These are phyloP conservation scores for Bombus difficillimus DNA, from an alignment of 1,140 invertebrate genomes.

Conservation along the genomic window DNA sequence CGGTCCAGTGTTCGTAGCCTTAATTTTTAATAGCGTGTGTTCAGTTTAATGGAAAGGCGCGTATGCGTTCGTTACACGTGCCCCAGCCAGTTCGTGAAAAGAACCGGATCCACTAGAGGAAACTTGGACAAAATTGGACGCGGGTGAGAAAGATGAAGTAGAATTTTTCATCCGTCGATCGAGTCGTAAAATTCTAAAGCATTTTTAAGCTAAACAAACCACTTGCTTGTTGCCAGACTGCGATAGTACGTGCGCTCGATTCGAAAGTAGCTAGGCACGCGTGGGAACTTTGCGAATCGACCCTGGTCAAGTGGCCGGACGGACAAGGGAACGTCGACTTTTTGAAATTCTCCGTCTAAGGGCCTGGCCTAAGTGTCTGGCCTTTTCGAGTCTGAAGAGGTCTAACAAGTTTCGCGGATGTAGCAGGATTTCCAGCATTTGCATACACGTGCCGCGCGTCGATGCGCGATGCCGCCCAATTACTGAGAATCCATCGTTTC, in stretches of 20 bases:
- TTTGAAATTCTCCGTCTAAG: background rate
- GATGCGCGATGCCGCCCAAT: background rate
- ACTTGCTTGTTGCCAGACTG: no score
- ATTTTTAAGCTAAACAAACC: no score
- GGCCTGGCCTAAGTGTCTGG: no score
- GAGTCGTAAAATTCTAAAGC: background rate
- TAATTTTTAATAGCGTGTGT: slow-evolving; percentile 28
- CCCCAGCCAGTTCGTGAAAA: slow-evolving; percentile 1
- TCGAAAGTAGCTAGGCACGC: background rate
- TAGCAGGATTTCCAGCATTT: background rate
- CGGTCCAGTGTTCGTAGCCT: background rate
- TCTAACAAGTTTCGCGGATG: background rate
- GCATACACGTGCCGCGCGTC: background rate
- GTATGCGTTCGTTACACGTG: background rate
- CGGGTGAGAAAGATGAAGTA: no score
- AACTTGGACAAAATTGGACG: background rate
- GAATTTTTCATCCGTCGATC: background rate
- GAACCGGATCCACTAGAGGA: background rate
- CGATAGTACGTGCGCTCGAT: background rate
- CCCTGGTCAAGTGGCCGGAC: background rate
- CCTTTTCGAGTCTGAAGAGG: background rate
- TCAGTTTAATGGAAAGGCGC: slow-evolving; percentile 19
- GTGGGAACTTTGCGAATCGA: background rate
- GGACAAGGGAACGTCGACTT: background rate
- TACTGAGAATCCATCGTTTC: background rate